Conservation (phyloP, 1,140 invertebrate species). For the Batillaria attramentaria region DNA sequence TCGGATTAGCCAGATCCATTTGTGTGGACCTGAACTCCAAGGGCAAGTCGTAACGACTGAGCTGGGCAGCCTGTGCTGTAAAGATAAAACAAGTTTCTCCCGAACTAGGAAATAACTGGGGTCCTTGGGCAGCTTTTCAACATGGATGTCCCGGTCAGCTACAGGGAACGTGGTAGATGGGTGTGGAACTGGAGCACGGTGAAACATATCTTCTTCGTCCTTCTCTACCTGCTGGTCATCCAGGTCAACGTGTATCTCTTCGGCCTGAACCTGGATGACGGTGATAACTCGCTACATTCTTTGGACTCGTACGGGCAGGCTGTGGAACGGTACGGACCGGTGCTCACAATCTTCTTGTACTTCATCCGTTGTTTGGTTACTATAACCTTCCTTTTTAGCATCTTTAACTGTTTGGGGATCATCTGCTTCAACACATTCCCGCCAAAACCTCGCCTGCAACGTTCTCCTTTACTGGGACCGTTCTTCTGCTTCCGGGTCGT, state of each 20-base stretch:
- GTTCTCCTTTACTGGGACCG: constrained; percentile 91
- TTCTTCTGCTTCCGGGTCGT: constrained; percentile 97
- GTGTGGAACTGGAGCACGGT: constrained; percentile 20
- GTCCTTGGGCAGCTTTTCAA: background rate
- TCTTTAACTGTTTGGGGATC: constrained; percentile 71
- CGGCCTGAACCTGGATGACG: background rate
- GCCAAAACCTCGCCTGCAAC: constrained; percentile 90
- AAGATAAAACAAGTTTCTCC: background rate
- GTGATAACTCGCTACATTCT: background rate
- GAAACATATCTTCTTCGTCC: constrained; percentile 15
- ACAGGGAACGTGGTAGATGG: background rate
- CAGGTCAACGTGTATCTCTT: background rate
- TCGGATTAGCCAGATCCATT: no score
- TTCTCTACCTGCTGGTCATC: background rate
- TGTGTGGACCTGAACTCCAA: no score
- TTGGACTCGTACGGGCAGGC: no score
- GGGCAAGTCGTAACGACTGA: background rate
- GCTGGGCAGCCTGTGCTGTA: background rate
- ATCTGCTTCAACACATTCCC: constrained; percentile 95
- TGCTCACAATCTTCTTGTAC: constrained; percentile 50
- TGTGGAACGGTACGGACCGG: constrained; percentile 42
- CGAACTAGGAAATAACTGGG: background rate
- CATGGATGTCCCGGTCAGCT: background rate
- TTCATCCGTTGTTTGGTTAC: constrained; percentile 51
- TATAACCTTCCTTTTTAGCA: constrained; percentile 50